Base-by-base conservation (phyloP, 2,888 invertebrate genomes). In the Troglohyphantes excavatus region DNA sequence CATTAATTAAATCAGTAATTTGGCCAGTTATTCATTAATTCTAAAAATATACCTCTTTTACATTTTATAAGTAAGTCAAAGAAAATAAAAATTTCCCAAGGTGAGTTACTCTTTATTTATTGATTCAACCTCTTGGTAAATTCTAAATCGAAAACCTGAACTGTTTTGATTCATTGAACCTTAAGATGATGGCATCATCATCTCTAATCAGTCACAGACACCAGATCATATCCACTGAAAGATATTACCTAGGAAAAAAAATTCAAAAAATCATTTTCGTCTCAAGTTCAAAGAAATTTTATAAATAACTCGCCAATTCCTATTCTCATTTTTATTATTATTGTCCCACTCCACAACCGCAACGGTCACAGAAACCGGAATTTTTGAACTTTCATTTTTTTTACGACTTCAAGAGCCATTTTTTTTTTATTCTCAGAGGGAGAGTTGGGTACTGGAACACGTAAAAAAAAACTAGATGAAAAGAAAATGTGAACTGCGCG, bases 391-490 rank as follows among this genome's bases (percentile, higher is more conserved):
- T 84, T 76, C 68, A 21, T 29, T 67, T 67, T 75, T 70, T 61
- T 43, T 33, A 53, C n/a, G 53, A 53, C 53, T 53, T 1, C 21
- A 17, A 27, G 21, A 59, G 63, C 72, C 46, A 27, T n/a, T 68
- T 23, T 68, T 53, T 53, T 53, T 13, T 53, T 29, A 3, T 29
- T 46, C 65, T n/a, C 26, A 67, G 84, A 84, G 84, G 84, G 84
- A 84, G 84, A 84, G 75, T 84, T 84, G 84, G 84, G 84, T 84
- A 84, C 67, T 84, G 84, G 84, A 84, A 75, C 84, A 84, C 67
- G 67, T 23, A 63, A 72, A 26, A 13, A 0, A 21, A 11, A 43
- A 33, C 19, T 23, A 21, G 53, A 68, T n/a, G n/a, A 26, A 27
- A 78, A 78, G 43, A 23, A 63, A 68, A 68, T 33, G 82, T 70